These are phyloP conservation scores for Gonioctena quinquepunctata DNA, from an alignment of 1,140 invertebrate species.

Conservation along the genomic window DNA sequence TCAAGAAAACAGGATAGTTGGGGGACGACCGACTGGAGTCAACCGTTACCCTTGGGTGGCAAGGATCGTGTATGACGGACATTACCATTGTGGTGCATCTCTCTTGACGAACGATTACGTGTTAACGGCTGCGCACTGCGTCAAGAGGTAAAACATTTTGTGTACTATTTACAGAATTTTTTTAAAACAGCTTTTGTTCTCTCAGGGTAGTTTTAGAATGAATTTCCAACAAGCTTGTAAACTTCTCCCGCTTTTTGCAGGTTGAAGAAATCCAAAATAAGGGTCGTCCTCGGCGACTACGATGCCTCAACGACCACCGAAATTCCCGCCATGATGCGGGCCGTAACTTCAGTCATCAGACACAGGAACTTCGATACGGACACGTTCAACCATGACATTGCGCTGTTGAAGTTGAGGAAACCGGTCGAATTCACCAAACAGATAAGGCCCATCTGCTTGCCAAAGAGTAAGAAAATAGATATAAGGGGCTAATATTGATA, in stretches of 20 bases:
- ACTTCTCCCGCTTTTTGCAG: constrained; percentile 53
- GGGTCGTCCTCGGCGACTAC: constrained; percentile 79
- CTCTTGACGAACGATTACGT: constrained; percentile 74
- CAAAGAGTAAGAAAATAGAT: constrained; percentile 60
- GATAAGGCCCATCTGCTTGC: constrained; percentile 80
- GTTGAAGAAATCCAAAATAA: constrained; percentile 75
- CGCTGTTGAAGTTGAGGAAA: constrained; percentile 75
- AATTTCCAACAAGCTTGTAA: too few relatives aligned
- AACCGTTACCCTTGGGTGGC: constrained; percentile 89
- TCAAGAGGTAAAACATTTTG: constrained; percentile 60
- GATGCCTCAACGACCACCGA: constrained; percentile 79
- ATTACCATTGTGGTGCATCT: constrained; percentile 89
- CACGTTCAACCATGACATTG: constrained; percentile 87
- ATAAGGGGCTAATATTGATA: too few relatives aligned
- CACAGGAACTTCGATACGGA: constrained; percentile 82
- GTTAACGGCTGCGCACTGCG: constrained; percentile 70
- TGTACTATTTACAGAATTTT: background rate
- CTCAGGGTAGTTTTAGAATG: too few relatives aligned
- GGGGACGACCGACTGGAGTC: constrained; percentile 75
- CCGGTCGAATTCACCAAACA: constrained; percentile 78
- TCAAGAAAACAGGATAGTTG: constrained; percentile 72
- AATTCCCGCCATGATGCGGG: constrained; percentile 74
- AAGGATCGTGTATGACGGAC: constrained; percentile 79
- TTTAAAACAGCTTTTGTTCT: too few relatives aligned
- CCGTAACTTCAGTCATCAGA: constrained; percentile 74